Percentiles rank a stretch among this genome's conserved stretches.
Evolutionary conservation across 1,140 invertebrate species (phyloP).

Genomic region (Acromyrmex heyeri): DNA sequence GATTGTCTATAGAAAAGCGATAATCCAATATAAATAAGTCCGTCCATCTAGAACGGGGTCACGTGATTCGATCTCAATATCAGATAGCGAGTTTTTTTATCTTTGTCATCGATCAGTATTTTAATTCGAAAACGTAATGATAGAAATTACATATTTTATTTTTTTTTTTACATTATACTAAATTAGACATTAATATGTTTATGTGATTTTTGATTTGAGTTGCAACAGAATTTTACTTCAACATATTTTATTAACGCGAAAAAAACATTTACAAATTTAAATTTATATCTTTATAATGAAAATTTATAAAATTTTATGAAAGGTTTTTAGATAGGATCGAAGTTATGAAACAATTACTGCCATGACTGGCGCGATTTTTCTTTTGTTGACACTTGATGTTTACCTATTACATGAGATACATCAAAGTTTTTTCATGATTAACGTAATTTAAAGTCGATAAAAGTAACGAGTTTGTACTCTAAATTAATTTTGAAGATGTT

Average conservation of each 20-base stretch:
- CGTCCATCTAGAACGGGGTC: neutral
- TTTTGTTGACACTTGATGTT: too few relatives aligned
- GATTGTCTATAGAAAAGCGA: neutral
- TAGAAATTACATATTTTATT: neutral
- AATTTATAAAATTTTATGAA: too few relatives aligned
- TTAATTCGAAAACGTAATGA: neutral
- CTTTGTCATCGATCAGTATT: neutral
- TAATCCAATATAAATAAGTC: neutral
- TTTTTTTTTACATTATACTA: neutral
- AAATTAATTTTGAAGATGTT: too few relatives aligned
- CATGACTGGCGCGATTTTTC: too few relatives aligned
- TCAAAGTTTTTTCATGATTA: too few relatives aligned
- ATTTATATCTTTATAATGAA: too few relatives aligned
- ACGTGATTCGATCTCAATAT: neutral
- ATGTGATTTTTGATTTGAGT: neutral
- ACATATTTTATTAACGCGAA: neutral
- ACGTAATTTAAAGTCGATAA: too few relatives aligned
- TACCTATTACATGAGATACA: too few relatives aligned
- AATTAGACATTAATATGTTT: neutral
- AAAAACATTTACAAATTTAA: neutral
- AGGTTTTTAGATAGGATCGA: too few relatives aligned
- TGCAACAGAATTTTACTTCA: neutral
- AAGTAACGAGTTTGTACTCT: too few relatives aligned
- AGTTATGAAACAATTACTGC: too few relatives aligned
- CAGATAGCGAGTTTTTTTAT: neutral